Evolutionary conservation across 2,797 vertebrate species (phyloP), one percentile per base, ranked within the genome.

Genomic region (Sphenodon punctatus): DNA sequence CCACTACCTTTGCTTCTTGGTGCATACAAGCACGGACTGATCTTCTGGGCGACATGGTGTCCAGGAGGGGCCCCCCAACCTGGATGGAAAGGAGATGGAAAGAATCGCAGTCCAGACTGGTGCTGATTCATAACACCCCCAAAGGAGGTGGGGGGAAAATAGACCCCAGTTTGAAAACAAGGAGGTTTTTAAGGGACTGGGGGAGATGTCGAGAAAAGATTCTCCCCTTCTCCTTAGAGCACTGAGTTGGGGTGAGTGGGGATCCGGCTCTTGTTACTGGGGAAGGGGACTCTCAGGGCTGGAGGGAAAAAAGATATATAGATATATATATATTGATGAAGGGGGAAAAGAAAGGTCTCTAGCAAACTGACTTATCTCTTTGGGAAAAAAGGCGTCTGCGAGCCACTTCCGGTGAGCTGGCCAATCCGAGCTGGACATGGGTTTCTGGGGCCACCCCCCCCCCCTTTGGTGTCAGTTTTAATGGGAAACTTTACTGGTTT

Each of bases 351-450:
- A 36, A 36, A 49, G 41, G 66, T 56, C 76, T 88, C 56, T n/a
- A 76, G 27, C 9, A 64, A n/a, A 53, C 36, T 66, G 83, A 82
- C 46, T 90, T 89, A 78, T 89, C 51, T 82, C 67, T 79, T 76
- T n/a, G n/a, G n/a, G n/a, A 9, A 39, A 68, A 67, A 85, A 75
- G 10, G 68, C 77, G 71, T 87, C 71, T 80, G 81, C 69, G 15
- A 81, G 66, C 58, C 9, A 73, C 74, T 85, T 64, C 43, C 10
- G 42, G 60, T n/a, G 10, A 61, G 67, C 64, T 42, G 59, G 16
- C 77, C 79, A 87, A 86, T 88, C 86, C 68, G 48, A 32, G 80
- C 1, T 13, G 27, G 69, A 48, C 46, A 30, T 63, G 63, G 30
- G 78, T 34, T 27, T 75, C 45, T 80, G 15, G 74, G 4, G 56